Evolutionary conservation across 92 coral and sea anemone species (phyloP).

Genomic region (Nematostella vectensis): DNA sequence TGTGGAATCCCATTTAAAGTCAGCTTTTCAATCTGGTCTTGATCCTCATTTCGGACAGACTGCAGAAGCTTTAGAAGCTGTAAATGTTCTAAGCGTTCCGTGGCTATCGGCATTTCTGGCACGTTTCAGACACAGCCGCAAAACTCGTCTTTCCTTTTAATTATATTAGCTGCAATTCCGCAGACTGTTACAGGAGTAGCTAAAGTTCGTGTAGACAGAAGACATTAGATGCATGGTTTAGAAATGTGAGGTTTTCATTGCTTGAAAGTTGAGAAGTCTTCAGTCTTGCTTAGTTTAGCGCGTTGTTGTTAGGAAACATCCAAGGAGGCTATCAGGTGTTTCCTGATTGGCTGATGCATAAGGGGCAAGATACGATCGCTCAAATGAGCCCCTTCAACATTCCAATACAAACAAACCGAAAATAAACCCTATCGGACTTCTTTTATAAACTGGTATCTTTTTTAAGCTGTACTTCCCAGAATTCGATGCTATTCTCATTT

Average conservation of each 20-base stretch:
- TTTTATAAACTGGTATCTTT: no score
- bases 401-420: no score
- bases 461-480: no score
- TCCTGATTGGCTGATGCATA: slow-evolving; percentile 19
- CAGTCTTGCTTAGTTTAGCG: slow-evolving; percentile 11
- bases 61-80: slow-evolving; percentile 95
- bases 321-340: slow-evolving; percentile 5
- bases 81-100: slow-evolving; percentile 79
- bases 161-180: background rate
- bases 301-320: slow-evolving; percentile 41
- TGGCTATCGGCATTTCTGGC: slow-evolving; percentile 83
- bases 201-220: background rate
- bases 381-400: no score
- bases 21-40: slow-evolving; percentile 87
- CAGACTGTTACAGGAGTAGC: background rate
- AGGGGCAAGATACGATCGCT: no score
- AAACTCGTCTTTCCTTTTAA: background rate
- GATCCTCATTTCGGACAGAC: slow-evolving; percentile 93
- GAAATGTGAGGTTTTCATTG: slow-evolving; percentile 19
- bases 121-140: slow-evolving; percentile 10
- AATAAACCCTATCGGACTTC: no score
- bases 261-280: background rate
- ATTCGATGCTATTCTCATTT: no score
- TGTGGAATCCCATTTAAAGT: slow-evolving; percentile 85
- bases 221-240: slow-evolving; percentile 7